Evolutionary conservation across 2,888 invertebrate species (phyloP), one percentile per base, ranked within the genome.

Genomic region (Synanthedon formicaeformis): DNA sequence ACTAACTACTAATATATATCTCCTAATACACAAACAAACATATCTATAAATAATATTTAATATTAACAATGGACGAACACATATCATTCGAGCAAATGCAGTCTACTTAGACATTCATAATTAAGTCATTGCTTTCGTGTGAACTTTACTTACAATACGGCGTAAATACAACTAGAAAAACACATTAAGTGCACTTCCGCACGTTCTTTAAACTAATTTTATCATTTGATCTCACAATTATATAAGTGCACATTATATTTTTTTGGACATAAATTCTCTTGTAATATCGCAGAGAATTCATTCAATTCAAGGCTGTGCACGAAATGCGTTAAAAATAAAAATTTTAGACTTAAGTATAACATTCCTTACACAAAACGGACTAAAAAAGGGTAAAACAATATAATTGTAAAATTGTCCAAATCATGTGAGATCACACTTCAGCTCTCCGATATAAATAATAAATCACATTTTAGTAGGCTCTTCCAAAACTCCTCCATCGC

Each of bases 31-130:
- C 73, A 78, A 82, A 80, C 69, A 68, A 76, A 79, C 78, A 80
- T 66, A 71, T 64, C 73, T 80, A 80, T 76, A 81, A 77, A 80
- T 76, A 73, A 81, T 69, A 72, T 69, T n/a, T 75, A 73, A 68
- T 74, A 73, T 80, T 76, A 73, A 74, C 70, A 82, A 81, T 86
- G 86, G 87, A 87, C 86, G 86, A 87, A 87, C 87, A 87, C 83
- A 82, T 80, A 75, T 80, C 82, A 84, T 84, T 86, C 82, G 70
- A 82, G 74, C 71, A 83, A 86, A 84, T 85, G 83, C 85, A 86
- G 87, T 87, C 85, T 85, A 84, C 78, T 71, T 69, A 75, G 67
- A 79, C 71, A 70, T 74, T 75, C 67, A 69, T 72, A 69, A 67
- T 76, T 72, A 76, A 78, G 78, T 81, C 76, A 84, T 85, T 81